Evolutionary conservation across 2,888 invertebrate species (phyloP), one percentile per base, ranked within the genome.

Genomic region (Chrysotoxum bicinctum): DNA sequence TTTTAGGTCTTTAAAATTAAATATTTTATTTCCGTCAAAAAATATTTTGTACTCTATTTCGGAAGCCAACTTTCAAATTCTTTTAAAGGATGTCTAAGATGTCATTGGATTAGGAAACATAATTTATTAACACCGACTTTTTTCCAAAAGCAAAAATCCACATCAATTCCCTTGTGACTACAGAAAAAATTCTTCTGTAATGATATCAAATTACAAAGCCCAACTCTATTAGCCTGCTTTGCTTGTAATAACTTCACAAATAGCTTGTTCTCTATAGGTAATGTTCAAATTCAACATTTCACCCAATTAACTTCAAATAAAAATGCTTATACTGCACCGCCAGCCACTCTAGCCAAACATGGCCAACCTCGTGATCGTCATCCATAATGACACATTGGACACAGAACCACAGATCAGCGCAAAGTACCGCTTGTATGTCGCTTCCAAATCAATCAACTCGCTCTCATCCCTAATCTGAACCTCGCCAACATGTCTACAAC

Each of bases 391-490:
- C 81, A 76, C 72, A 81, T 81, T 68, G 81, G 69, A 76, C 76
- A 64, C 16, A 50, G 23, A 50, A 48, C 12, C 23, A 37, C 16
- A 64, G 62, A 76, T 80, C 84, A 30, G 43, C 23, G 14, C 43
- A 75, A 80, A 80, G 68, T 76, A 84, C 75, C 66, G 75, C 73
- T 73, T 12, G 16, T 26, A 43, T 66, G 66, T 75, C 58, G 40
- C 60, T 58, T 56, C 75, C 80, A 84, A 79, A 79, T 75, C 80
- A 60, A 80, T 75, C 56, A 32, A 56, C 56, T 52, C 68, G 12
- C 19, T 76, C 81, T 69, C 85, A 85, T 80, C 85, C 85, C 81
- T 76, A 81, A 81, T 73, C 85, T 30, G 85, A 73, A 56, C 37
- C 60, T 37, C 60, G 70, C 56, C 85, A 81, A 54, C 54, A 66